Evolutionary conservation across 2,797 vertebrate species (phyloP), one percentile per base, ranked within the genome.

Genomic region (Peromyscus eremicus): DNA sequence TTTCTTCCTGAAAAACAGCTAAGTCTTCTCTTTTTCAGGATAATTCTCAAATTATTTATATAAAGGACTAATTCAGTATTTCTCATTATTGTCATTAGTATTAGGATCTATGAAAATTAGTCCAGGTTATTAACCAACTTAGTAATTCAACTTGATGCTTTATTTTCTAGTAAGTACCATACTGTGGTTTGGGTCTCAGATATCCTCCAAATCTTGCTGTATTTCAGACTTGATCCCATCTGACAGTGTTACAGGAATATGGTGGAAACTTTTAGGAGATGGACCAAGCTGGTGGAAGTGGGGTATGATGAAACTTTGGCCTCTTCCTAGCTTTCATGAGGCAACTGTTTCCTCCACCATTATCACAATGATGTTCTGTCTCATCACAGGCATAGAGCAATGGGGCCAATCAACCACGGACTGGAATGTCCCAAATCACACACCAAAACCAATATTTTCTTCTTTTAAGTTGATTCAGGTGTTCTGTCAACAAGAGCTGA

Each of bases 21-120:
- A 62, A 32, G 57, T 62, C 0, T 97, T 94, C 40, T 80, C 6
- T 91, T 70, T 52, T 96, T 97, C 82, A 97, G 93, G 84, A 77
- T 27, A 70, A 32, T 29, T 92, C 77, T 46, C 6, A 96, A 43
- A 86, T 91, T 27, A 80, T 64, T 91, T 96, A 82, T 73, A 68
- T 55, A 95, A 97, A n/a, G 9, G 23, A 89, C 8, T 94, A 94
- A 80, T 14, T 85, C 94, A 62, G 57, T 95, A 66, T 52, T 89
- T 98, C 11, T 96, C n/a, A 94, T 93, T 79, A 13, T 92, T 91
- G 89, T 46, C 92, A 43, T 95, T 98, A 97, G 94, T 95, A 96
- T 96, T 96, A 98, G 92, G 82, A 75, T 76, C 88, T 95, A 93
- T 25, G 96, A 91, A 94, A 98, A 97, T 90, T 97, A 97, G 77